These are phyloP conservation scores for Drosophila vallismaia DNA, from an alignment of 2,888 invertebrate genomes.

Conservation along the genomic window DNA sequence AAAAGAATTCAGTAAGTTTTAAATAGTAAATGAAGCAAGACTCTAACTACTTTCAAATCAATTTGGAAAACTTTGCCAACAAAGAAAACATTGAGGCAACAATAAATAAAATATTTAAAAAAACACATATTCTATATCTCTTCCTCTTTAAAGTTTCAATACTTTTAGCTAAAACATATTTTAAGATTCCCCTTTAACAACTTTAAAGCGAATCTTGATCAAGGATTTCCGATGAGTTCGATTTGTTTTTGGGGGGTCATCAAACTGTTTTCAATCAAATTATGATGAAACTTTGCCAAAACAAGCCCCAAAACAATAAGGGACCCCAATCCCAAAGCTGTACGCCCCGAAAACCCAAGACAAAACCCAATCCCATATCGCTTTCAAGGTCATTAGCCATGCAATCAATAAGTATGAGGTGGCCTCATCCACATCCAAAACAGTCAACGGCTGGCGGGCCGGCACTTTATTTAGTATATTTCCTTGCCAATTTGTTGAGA, in stretches of 20 bases:
- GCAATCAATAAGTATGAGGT: conserved; percentile 42
- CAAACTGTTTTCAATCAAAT: conserved; percentile 40
- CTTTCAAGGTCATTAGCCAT: conserved; percentile 47
- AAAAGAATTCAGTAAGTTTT: not conserved
- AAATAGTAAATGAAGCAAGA: not conserved
- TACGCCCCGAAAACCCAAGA: not conserved
- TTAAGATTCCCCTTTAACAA: not conserved
- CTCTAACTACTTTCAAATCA: not conserved
- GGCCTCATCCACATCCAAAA: conserved; percentile 1
- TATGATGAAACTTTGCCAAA: conserved; percentile 42
- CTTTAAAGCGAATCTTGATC: not conserved
- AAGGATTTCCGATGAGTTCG: not conserved
- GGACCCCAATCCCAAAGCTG: not conserved
- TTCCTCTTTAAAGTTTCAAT: no score
- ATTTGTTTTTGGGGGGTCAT: conserved; percentile 10
- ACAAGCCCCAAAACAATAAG: conserved; percentile 36
- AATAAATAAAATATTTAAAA: not conserved
- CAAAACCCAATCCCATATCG: conserved; percentile 25
- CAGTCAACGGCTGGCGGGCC: conserved; percentile 5
- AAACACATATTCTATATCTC: not conserved
- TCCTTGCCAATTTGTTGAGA: conserved; percentile 46
- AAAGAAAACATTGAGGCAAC: not conserved
- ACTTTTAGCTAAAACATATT: no score
- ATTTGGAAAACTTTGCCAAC: not conserved
- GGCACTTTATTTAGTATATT: conserved; percentile 52